These are phyloP conservation scores for Lasioglossum malachurum DNA, from an alignment of 2,888 invertebrate genomes.

Conservation along the genomic window DNA sequence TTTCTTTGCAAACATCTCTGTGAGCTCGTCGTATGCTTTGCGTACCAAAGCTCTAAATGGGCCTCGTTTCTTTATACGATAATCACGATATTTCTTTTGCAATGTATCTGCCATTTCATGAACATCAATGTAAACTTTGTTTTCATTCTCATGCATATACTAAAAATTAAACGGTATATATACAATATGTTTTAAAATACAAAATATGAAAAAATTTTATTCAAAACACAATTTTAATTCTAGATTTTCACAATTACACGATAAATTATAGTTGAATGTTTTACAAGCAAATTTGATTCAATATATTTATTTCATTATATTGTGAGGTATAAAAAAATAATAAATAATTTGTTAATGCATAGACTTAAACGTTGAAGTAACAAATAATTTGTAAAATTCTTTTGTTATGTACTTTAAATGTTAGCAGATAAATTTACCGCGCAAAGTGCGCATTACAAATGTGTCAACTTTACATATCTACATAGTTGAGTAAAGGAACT, in stretches of 20 bases:
- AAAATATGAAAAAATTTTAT: slow-evolving; percentile 11
- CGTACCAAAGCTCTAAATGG: slow-evolving; percentile 91
- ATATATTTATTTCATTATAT: background rate
- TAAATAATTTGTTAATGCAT: background rate
- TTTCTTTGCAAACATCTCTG: slow-evolving; percentile 78
- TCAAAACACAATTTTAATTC: background rate
- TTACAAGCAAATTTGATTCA: background rate
- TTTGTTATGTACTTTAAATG: background rate
- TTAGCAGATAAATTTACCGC: slow-evolving; percentile 24
- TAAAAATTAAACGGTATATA: slow-evolving; percentile 76
- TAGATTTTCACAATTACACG: background rate
- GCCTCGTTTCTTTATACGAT: slow-evolving; percentile 91
- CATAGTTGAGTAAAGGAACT: slow-evolving; percentile 5
- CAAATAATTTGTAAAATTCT: background rate
- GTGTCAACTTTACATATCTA: background rate
- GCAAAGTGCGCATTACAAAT: slow-evolving; percentile 12
- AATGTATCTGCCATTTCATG: slow-evolving; percentile 93
- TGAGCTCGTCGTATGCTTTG: slow-evolving; percentile 90
- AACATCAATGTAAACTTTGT: slow-evolving; percentile 93
- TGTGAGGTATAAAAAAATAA: background rate
- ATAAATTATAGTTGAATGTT: background rate
- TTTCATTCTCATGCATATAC: slow-evolving; percentile 93
- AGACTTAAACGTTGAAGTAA: background rate
- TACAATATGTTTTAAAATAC: slow-evolving; percentile 67
- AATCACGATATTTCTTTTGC: slow-evolving; percentile 91